Conservation (phyloP, 2,888 invertebrate species). For the Abrostola triplasia region DNA sequence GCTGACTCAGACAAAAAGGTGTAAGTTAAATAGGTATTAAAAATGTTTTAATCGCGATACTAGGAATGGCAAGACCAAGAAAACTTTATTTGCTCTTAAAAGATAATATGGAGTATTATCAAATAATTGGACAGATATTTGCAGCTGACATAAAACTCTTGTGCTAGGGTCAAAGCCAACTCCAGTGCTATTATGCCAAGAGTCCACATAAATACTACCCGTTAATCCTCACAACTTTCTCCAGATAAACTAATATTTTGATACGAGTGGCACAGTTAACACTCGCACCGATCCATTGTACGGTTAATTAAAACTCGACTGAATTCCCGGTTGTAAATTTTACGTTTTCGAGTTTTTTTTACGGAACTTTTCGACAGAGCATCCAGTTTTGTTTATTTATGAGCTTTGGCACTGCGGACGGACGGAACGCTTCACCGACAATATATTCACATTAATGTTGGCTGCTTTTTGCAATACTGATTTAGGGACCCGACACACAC, state of each 20-base stretch:
- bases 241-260: conserved; percentile 41
- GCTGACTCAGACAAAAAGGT: too few relatives aligned
- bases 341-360: conserved; percentile 76
- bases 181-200: conserved; percentile 9
- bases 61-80: too few relatives aligned
- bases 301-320: conserved; percentile 86
- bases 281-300: conserved; percentile 61
- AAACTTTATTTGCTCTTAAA: too few relatives aligned
- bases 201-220: conserved; percentile 7
- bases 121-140: too few relatives aligned
- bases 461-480: conserved; percentile 75
- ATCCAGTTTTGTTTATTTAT: conserved; percentile 88
- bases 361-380: conserved; percentile 84
- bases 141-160: too few relatives aligned
- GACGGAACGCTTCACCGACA: conserved; percentile 78
- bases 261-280: conserved; percentile 38
- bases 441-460: conserved; percentile 79
- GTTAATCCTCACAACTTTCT: conserved; percentile 25
- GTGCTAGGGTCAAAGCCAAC: too few relatives aligned
- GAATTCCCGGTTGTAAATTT: conserved; percentile 85
- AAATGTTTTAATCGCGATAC: too few relatives aligned
- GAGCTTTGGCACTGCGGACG: conserved; percentile 82
- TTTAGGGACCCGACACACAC: conserved; percentile 69
- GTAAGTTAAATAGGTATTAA: too few relatives aligned
- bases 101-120: too few relatives aligned